These are phyloP conservation scores for Sebastes baramenuke DNA, from an alignment of 2,797 vertebrate species.

Conservation along the genomic window DNA sequence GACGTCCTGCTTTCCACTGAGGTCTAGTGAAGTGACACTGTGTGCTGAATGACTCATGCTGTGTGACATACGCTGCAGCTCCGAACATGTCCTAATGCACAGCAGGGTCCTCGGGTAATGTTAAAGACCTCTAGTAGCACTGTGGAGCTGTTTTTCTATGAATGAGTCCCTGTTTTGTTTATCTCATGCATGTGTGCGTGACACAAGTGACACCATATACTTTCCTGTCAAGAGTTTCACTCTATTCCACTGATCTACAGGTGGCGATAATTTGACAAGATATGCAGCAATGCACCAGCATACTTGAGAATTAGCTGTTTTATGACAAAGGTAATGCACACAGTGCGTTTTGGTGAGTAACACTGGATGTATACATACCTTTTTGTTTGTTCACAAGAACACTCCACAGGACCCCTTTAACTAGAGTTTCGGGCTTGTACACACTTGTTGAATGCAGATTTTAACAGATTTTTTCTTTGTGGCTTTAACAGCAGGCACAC, in stretches of 20 bases:
- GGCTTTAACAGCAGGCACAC: not conserved
- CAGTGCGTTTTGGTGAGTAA: not conserved
- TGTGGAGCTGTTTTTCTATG: not conserved
- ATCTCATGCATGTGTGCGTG: not conserved
- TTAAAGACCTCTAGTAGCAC: not conserved
- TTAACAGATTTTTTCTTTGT: not conserved
- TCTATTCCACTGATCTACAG: not conserved
- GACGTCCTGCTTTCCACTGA: slow-evolving; percentile 73
- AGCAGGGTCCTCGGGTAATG: slow-evolving; percentile 1
- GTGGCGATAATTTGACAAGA: not conserved
- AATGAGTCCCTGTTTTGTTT: not conserved
- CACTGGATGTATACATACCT: not conserved
- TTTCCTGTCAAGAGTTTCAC: too few relatives aligned
- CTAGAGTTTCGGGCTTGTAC: slow-evolving; percentile 1
- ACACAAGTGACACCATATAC: too few relatives aligned
- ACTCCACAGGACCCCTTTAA: not conserved
- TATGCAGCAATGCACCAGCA: not conserved
- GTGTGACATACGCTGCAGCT: slow-evolving; percentile 56
- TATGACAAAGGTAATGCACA: not conserved
- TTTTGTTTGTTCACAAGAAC: not conserved
- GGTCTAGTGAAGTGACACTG: slow-evolving; percentile 64
- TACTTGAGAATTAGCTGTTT: not conserved
- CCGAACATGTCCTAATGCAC: slow-evolving; percentile 40
- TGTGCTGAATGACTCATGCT: slow-evolving; percentile 65
- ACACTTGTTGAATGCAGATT: not conserved